Conservation (phyloP, 2,888 invertebrate species). For the Meteorus colon region DNA sequence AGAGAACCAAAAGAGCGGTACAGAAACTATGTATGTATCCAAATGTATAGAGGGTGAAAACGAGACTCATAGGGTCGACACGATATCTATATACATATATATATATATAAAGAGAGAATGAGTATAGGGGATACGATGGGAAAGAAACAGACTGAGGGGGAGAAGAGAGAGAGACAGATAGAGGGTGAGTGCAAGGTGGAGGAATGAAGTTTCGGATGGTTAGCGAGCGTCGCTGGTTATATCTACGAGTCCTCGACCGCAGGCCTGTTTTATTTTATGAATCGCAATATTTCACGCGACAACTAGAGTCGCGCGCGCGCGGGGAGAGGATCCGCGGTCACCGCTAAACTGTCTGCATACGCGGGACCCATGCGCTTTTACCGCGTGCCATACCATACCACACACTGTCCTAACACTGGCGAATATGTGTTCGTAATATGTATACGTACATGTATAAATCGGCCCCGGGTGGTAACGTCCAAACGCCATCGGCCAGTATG, state of each 20-base stretch:
- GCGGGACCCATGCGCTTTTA: constrained; percentile 60
- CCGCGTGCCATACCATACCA: constrained; percentile 65
- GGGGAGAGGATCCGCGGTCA: constrained; percentile 63
- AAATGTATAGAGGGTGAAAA: constrained; percentile 23
- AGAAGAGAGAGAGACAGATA: constrained; percentile 38
- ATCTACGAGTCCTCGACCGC: constrained; percentile 70
- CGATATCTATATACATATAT: background rate
- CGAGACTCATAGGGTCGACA: background rate
- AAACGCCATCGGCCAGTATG: constrained; percentile 30
- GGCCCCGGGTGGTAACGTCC: constrained; percentile 27
- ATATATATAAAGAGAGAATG: background rate
- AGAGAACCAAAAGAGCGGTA: constrained; percentile 21
- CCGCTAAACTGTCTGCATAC: constrained; percentile 71
- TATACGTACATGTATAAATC: constrained; percentile 6
- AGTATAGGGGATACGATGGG: constrained; percentile 17
- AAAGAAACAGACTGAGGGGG: constrained; percentile 23
- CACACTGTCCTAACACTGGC: constrained; percentile 50
- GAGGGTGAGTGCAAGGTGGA: constrained; percentile 43
- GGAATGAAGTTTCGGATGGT: constrained; percentile 61
- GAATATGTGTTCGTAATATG: constrained; percentile 8
- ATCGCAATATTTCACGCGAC: constrained; percentile 73
- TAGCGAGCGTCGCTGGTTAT: constrained; percentile 63
- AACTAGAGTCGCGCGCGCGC: constrained; percentile 65
- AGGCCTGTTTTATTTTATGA: constrained; percentile 73
- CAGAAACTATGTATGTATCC: background rate